A percentile compares a stretch with the other conserved stretches of the same genome.
Evolutionary conservation across 1,140 invertebrate genomes (phyloP).

Genomic region (Drosophila equinoxialis): DNA sequence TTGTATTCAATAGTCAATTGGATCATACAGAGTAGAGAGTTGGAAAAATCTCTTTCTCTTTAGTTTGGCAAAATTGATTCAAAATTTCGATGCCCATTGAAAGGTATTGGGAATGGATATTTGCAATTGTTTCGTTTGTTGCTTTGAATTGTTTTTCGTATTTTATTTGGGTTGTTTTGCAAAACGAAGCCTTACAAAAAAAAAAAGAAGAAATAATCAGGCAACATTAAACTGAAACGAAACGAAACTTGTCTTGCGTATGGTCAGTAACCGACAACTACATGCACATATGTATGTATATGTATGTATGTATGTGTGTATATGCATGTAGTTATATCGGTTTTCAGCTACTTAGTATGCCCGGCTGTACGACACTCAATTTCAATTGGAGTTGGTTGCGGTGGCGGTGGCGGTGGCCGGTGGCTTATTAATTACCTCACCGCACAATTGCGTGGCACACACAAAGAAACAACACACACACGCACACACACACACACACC

Average conservation of each 20-base stretch:
- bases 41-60: too few species aligned
- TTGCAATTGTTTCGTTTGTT: neutral
- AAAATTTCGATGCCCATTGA: neutral
- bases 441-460: slow-evolving; percentile 72
- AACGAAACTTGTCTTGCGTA: slow-evolving; percentile 72
- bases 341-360: slow-evolving; percentile 69
- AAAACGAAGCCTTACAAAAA: slow-evolving; percentile 47
- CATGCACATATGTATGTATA: slow-evolving; percentile 22
- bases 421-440: slow-evolving; percentile 80
- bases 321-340: slow-evolving; percentile 33
- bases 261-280: slow-evolving; percentile 64
- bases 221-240: slow-evolving; percentile 32
- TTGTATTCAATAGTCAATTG: too few species aligned
- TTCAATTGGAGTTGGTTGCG: slow-evolving; percentile 53
- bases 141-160: neutral
- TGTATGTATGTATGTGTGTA: neutral
- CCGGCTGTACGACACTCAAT: slow-evolving; percentile 65
- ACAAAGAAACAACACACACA: slow-evolving; percentile 24
- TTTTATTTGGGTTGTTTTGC: slow-evolving; percentile 27
- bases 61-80: neutral
- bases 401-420: slow-evolving; percentile 32
- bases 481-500: slow-evolving; percentile 26
- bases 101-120: slow-evolving; percentile 2
- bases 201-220: neutral
- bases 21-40: too few species aligned